Evolutionary conservation across 2,113 vertebrate species (phyloP).

Genomic region (Mirounga angustirostris): DNA sequence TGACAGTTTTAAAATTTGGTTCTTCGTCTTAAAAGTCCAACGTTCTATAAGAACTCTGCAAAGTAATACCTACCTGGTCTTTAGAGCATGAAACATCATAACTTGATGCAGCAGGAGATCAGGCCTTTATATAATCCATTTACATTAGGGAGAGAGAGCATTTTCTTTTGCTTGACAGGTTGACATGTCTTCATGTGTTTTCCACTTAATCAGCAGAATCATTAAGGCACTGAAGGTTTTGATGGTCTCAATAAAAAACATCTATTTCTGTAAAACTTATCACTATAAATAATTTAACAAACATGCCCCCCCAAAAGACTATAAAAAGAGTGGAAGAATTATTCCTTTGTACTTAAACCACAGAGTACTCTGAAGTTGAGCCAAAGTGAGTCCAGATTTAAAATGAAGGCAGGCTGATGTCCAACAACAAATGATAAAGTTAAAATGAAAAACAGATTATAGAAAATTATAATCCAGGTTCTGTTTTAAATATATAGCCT

Average conservation of each 20-base stretch:
- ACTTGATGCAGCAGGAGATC: conserved; percentile 14
- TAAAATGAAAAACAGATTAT: conserved; percentile 49
- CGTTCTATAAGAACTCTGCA: conserved; percentile 67
- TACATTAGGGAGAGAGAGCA: conserved; percentile 62
- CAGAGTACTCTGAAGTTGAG: conserved; percentile 51
- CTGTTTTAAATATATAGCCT: background rate
- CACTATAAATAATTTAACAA: conserved; percentile 80
- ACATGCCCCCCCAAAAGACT: conserved; percentile 37
- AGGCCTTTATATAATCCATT: conserved; percentile 62
- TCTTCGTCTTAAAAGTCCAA: conserved; percentile 79
- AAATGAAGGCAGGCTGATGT: conserved; percentile 46
- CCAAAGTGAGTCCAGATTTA: conserved; percentile 47
- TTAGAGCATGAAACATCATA: conserved; percentile 70
- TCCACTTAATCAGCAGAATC: conserved; percentile 82
- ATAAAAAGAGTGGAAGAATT: conserved; percentile 62
- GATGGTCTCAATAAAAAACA: conserved; percentile 75
- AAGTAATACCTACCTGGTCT: conserved; percentile 78
- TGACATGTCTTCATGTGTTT: conserved; percentile 75
- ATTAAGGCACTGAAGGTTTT: conserved; percentile 74
- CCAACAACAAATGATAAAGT: conserved; percentile 2
- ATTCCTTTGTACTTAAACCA: conserved; percentile 71
- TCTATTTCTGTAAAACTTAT: conserved; percentile 73
- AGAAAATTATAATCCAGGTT: conserved; percentile 29
- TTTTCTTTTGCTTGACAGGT: conserved; percentile 73
- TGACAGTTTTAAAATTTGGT: conserved; percentile 82